phyloP scores from a whole-genome alignment of 2,888 invertebrate species.

The Conops quadrifasciatus region DNA sequence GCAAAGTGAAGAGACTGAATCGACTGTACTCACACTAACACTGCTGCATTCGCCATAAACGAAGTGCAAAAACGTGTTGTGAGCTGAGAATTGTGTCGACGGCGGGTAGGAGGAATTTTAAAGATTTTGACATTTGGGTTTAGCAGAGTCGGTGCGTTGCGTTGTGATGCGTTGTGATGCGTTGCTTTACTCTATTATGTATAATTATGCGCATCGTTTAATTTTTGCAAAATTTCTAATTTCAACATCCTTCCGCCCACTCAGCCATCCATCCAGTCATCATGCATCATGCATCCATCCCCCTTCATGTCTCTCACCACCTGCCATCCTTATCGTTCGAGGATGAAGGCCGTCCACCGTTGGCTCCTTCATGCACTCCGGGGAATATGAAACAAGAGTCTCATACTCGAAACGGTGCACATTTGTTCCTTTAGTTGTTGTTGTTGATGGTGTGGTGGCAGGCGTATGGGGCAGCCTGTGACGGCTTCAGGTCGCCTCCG shows the following conservation, averaged over 20 bases:
- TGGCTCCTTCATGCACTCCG: not conserved
- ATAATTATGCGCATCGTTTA: conserved; percentile 15
- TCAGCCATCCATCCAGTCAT: not conserved
- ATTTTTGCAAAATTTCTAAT: conserved; percentile 17
- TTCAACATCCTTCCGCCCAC: not conserved
- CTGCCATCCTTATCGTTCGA: too few relatives aligned
- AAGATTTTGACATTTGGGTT: not conserved
- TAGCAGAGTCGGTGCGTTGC: not conserved
- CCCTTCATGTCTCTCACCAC: too few relatives aligned
- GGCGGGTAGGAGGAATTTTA: not conserved
- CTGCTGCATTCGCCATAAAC: too few relatives aligned
- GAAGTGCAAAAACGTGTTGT: conserved; percentile 17
- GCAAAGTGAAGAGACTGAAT: not conserved
- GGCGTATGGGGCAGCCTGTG: too few relatives aligned
- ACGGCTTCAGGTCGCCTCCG: too few relatives aligned
- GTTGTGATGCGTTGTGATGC: not conserved
- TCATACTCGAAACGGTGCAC: not conserved
- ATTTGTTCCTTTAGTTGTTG: not conserved
- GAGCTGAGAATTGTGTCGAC: not conserved
- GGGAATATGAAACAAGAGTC: conserved; percentile 1
- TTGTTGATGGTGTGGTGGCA: not conserved
- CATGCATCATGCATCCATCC: conserved; percentile 1
- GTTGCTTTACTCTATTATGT: too few relatives aligned
- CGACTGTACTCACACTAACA: too few relatives aligned
- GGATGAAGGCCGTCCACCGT: too few relatives aligned